Evolutionary conservation across 2,888 invertebrate genomes (phyloP), one percentile per base, ranked within the genome.

Genomic region (Caenorhabditis parvicauda): DNA sequence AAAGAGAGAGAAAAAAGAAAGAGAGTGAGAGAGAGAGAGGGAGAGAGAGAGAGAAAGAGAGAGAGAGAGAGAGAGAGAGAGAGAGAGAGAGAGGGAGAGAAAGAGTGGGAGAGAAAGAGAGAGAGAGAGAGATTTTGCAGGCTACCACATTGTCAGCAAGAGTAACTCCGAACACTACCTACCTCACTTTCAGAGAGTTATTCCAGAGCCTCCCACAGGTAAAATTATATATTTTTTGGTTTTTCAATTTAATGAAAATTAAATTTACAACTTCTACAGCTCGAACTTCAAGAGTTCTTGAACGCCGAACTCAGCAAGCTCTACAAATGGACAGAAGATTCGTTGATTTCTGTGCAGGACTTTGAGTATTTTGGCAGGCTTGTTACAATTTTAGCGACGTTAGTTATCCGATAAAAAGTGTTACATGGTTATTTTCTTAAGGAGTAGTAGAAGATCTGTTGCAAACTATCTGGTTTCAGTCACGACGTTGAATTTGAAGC

Each of bases 321-420:
- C 9, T 65, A 64, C 53, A 59, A 54, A 46, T 72, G 72, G 72
- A 39, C 48, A 12, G 60, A 64, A 21, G 47, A 44, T 22, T 69
- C 70, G 50, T 47, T 60, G 17, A 37, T 72, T 2, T 56, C 69
- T 0, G 46, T 69, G 25, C 59, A 64, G 49, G 54, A 69, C 35
- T 64, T 59, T 45, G 66, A 66, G 21, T 69, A 69, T 25, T 62
- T 69, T 39, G 58, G 58, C 7, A 54, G 49, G 22, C 45, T 69
- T 6, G 38, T 50, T 3, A 53, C 59, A 38, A 63, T 63, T 17
- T 59, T 59, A 24, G 63, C 63, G 38, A 39, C 37, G 56, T 56
- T n/a, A 35, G 54, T 3, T 24, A 14, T 14, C 25, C 12, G 4
- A 14, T n/a, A 38, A 9, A 35, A 19, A 32, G 6, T 25, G 28